phyloP scores from a whole-genome alignment of 2,113 vertebrate genomes.

The Pelmatolapia mariae region DNA sequence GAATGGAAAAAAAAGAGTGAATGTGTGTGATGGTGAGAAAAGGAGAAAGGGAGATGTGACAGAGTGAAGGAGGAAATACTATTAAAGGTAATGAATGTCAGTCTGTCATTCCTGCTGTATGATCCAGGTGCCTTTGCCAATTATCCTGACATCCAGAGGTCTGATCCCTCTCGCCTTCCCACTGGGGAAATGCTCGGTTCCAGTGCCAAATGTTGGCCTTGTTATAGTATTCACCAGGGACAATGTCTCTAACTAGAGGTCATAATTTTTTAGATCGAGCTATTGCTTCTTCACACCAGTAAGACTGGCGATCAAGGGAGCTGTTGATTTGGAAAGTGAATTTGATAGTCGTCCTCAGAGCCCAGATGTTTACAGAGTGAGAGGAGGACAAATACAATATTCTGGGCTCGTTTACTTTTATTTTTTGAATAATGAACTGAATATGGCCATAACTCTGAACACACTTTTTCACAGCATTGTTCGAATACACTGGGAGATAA shows the following conservation, averaged over 20 bases:
- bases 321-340: not conserved
- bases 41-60: not conserved
- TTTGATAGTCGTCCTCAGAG: not conserved
- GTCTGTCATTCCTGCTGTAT: constrained; percentile 35
- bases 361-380: not conserved
- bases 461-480: constrained; percentile 5
- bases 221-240: constrained; percentile 39
- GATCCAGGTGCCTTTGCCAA: constrained; percentile 53
- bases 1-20: not conserved
- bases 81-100: constrained; percentile 56
- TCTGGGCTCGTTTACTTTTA: not conserved
- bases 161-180: constrained; percentile 13
- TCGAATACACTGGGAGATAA: constrained; percentile 45
- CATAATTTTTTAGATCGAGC: constrained; percentile 35
- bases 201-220: constrained; percentile 38
- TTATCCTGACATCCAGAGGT: constrained; percentile 47
- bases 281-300: not conserved
- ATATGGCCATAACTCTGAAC: not conserved
- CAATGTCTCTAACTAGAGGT: constrained; percentile 14
- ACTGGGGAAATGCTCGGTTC: constrained; percentile 2
- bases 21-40: not conserved
- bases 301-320: not conserved
- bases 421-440: not conserved
- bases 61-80: constrained; percentile 31
- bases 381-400: not conserved